Evolutionary conservation across 2,797 vertebrate species (phyloP).

Genomic region (Acipenser oxyrinchus): DNA sequence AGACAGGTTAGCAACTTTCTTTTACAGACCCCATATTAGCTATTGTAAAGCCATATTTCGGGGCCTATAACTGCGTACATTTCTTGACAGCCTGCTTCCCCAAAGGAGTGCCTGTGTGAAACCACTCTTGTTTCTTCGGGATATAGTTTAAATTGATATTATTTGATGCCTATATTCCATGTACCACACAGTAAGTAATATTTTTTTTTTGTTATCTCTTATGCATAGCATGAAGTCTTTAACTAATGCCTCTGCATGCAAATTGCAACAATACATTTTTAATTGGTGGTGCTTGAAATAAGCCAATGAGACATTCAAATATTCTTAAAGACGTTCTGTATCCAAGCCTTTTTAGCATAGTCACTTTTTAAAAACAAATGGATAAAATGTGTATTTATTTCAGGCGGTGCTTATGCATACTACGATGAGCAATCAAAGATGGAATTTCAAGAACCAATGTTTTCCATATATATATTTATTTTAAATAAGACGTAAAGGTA

Average conservation of each 20-base stretch:
- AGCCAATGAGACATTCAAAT: not conserved
- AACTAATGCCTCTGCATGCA: not conserved
- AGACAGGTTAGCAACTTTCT: no score
- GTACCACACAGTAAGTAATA: constrained; percentile 4
- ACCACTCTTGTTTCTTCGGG: not conserved
- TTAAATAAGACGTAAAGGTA: constrained; percentile 26
- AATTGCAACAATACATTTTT: not conserved
- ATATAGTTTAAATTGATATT: not conserved
- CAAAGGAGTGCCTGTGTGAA: not conserved
- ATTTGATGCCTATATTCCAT: not conserved
- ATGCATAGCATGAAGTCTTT: constrained; percentile 1
- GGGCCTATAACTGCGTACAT: not conserved
- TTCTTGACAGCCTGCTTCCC: not conserved
- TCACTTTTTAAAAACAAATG: no score
- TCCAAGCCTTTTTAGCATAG: no score
- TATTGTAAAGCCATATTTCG: no score
- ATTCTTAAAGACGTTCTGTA: not conserved
- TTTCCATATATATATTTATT: not conserved
- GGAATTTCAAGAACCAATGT: no score
- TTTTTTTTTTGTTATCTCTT: not conserved
- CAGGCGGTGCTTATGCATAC: no score
- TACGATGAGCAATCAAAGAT: no score
- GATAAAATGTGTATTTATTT: no score
- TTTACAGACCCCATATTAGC: no score
- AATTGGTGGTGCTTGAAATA: not conserved